Percentiles rank a stretch among this genome's conserved stretches.
Evolutionary conservation across 2,113 vertebrate genomes (phyloP).

Genomic region (Phocoena phocoena): DNA sequence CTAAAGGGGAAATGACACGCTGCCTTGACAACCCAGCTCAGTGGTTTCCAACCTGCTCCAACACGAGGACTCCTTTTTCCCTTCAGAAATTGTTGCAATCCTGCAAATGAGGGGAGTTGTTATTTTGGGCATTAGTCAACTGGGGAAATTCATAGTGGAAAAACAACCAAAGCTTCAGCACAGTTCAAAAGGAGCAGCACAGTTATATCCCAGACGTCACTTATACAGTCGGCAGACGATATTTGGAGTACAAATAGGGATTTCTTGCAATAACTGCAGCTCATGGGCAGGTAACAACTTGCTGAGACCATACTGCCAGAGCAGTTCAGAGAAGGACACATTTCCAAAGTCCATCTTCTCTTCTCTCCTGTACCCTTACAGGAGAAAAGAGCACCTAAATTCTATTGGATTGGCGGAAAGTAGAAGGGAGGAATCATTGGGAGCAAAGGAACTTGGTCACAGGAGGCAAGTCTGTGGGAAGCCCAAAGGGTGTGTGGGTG

Average conservation of each 20-base stretch:
- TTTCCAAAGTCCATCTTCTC: neutral
- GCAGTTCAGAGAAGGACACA: neutral
- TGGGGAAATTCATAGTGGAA: neutral
- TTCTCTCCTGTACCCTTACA: too few species aligned
- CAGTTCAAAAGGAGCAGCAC: neutral
- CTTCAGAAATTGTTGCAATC: neutral
- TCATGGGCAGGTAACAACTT: neutral
- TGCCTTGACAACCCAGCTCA: neutral
- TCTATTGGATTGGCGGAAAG: neutral
- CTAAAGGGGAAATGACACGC: neutral
- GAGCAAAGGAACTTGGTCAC: neutral
- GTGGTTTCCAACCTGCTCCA: neutral
- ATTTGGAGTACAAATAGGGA: neutral
- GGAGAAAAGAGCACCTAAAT: neutral
- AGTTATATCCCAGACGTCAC: neutral
- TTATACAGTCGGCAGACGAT: neutral
- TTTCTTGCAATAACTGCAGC: neutral
- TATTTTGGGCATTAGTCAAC: constrained; percentile 19
- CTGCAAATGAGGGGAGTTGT: neutral
- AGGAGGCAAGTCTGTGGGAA: neutral
- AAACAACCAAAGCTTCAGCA: neutral
- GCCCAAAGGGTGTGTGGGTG: neutral
- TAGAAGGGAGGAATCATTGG: neutral
- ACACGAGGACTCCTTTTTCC: neutral
- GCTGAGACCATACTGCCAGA: neutral